Evolutionary conservation across 37 sponge, comb jelly and placozoan species (phyloP), one percentile per base, ranked within the genome.

Genomic region (Hexactinellida sp.): DNA sequence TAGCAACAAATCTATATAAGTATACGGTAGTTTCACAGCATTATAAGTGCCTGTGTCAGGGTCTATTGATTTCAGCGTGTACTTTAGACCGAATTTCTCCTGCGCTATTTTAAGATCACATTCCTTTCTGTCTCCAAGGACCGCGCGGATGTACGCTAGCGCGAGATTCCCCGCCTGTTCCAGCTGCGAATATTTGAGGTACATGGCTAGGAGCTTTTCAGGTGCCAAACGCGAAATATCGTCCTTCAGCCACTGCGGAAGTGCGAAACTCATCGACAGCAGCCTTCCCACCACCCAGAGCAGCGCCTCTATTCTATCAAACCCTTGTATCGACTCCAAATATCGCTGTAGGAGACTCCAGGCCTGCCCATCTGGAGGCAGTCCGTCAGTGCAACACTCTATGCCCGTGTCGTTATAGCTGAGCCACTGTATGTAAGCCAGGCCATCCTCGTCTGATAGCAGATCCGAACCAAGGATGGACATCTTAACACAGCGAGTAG

Each of bases 401-500:
- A 63, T 63, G 1, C 76, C 76, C 5, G 30, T 63, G 76, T 63
- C 76, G 13, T 63, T 63, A n/a, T 63, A 63, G 30, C 21, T 25
- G 3, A 63, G 30, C 76, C 76, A 63, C 34, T 63, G 76, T 25
- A n/a, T 63, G 34, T 63, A 28, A 7, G 30, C 30, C 3, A 63
- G 3, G 3, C 76, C 76, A n/a, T n/a, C 30, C 34, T 23, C 34
- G 16, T 47, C 52, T 28, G 3, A 7, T 23, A 63, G 30, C 34
- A 63, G 25, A 21, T 3, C 21, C 3, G 25, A 3, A 63, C 76
- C 76, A 21, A 63, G 30, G 3, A 25, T 63, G 13, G 28, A 23
- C 76, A 63, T 63, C 30, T 63, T 63, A 25, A 63, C 76, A 63
- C 76, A 63, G 76, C 76, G 76, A 63, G 76, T 63, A n/a, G 76